Percentiles rank a stretch among this genome's conserved stretches.
These are phyloP conservation scores for Malurus alboscapulatus DNA, from an alignment of 2,113 vertebrate genomes.

Conservation along the genomic window DNA sequence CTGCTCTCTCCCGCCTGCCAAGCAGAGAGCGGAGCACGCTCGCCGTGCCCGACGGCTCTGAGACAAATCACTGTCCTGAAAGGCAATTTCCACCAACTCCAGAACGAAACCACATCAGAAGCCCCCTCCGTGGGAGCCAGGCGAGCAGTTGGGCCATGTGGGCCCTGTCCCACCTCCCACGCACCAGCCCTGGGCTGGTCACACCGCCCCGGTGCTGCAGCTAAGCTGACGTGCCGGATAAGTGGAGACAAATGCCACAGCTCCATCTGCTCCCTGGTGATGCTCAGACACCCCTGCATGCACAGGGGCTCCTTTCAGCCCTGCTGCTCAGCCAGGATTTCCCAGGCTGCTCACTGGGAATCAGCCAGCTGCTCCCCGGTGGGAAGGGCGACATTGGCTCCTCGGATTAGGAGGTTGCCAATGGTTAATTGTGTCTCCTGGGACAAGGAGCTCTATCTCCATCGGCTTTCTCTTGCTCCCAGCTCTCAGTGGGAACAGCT, in stretches of 20 bases:
- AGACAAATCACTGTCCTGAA: background rate
- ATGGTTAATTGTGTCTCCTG: background rate
- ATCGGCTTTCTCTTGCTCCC: background rate
- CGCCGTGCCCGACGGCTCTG: background rate
- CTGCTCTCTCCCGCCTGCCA: background rate
- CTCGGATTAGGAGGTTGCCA: background rate
- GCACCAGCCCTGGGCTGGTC: background rate
- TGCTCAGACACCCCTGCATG: background rate
- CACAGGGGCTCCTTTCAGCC: background rate
- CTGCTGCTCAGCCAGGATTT: background rate
- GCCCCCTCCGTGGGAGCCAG: background rate
- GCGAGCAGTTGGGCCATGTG: background rate
- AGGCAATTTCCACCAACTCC: background rate
- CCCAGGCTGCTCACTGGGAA: background rate
- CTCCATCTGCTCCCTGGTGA: background rate
- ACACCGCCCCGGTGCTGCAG: background rate
- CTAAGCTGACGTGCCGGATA: background rate
- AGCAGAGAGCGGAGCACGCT: background rate
- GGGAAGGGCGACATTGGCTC: background rate
- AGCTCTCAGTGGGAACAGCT: background rate
- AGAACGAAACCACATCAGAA: slow-evolving; percentile 21
- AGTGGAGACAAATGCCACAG: background rate
- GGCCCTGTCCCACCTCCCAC: background rate
- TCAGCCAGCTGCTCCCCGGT: background rate
- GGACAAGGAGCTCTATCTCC: background rate